Percentiles rank a stretch among this genome's conserved stretches.
Conservation (phyloP, 35 echinoderm and acorn worm species). For the Eucidaris tribuloides region DNA sequence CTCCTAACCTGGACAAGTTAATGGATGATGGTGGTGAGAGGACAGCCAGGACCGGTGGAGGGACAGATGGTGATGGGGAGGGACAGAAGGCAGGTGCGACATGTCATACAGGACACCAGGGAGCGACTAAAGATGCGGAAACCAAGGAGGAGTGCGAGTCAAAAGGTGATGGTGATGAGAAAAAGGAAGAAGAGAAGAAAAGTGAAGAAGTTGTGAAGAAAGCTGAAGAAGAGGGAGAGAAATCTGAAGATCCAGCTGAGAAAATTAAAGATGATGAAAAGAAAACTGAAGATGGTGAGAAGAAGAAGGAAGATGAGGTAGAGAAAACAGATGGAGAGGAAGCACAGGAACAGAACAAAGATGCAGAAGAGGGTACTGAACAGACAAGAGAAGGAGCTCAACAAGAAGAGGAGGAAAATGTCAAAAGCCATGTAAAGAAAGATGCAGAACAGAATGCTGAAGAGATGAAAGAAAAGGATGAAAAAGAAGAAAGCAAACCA, state of each 20-base stretch:
- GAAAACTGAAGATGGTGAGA: too few relatives aligned
- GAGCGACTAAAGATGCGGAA: neutral
- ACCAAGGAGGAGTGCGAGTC: neutral
- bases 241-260: neutral
- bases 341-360: neutral
- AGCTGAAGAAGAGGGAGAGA: neutral
- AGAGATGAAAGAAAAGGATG: neutral
- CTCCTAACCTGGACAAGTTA: neutral
- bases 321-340: neutral
- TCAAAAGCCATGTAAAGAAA: neutral
- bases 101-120: too few relatives aligned
- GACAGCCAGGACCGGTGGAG: too few relatives aligned
- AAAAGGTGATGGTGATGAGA: neutral
- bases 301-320: neutral
- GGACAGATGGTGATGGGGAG: too few relatives aligned
- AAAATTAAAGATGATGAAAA: neutral
- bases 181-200: neutral
- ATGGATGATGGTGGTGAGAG: neutral
- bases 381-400: neutral
- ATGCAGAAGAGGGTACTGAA: neutral
- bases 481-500: neutral
- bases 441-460: neutral
- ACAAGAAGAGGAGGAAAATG: neutral
- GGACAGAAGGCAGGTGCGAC: too few relatives aligned
- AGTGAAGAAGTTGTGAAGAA: neutral